Conservation (phyloP, 2,888 invertebrate species). For the Microctonus aethiopoides region DNA sequence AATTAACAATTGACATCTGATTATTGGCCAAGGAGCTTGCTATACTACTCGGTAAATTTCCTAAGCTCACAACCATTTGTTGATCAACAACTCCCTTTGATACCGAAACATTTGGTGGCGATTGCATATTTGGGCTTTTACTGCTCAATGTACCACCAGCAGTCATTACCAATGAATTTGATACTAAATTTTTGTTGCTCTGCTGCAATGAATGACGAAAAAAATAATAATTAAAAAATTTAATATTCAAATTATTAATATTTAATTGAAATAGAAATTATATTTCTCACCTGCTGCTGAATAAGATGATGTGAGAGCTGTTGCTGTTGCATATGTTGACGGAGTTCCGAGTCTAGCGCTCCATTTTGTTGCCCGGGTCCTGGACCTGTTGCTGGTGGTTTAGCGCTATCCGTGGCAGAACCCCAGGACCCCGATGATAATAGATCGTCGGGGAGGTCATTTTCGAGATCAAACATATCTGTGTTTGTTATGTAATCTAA, state of each 20-base stretch:
- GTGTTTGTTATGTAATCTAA: constrained; percentile 85
- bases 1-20: constrained; percentile 66
- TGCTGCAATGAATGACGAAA: constrained; percentile 59
- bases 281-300: constrained; percentile 51
- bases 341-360: constrained; percentile 74
- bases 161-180: constrained; percentile 78
- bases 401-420: constrained; percentile 73
- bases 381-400: constrained; percentile 85
- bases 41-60: constrained; percentile 70
- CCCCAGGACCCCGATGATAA: constrained; percentile 83
- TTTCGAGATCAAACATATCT: constrained; percentile 90
- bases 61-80: constrained; percentile 71
- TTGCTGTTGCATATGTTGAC: constrained; percentile 68
- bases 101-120: constrained; percentile 85
- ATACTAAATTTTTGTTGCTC: constrained; percentile 79
- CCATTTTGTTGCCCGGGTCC: constrained; percentile 85
- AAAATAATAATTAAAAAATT: not conserved
- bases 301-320: constrained; percentile 65
- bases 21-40: constrained; percentile 68
- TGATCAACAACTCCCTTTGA: constrained; percentile 75
- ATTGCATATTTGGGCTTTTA: constrained; percentile 87
- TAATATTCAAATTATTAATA: not conserved
- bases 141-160: constrained; percentile 82
- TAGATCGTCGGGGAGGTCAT: constrained; percentile 91
- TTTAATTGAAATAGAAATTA: not conserved